phyloP scores from a whole-genome alignment of 2,113 vertebrate genomes.

The Notothenia coriiceps region DNA sequence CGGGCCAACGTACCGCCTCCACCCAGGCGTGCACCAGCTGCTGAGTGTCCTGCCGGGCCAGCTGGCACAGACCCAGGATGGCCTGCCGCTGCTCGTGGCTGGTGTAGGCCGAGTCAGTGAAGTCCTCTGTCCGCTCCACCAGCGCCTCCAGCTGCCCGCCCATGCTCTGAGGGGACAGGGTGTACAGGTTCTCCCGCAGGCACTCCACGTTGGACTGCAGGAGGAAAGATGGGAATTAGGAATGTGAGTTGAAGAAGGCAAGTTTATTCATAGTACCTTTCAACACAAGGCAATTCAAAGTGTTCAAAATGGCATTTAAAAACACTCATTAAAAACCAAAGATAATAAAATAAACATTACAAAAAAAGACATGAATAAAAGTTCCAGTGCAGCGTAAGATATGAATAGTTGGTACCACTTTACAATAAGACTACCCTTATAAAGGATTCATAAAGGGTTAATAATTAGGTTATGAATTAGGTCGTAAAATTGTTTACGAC shows the following conservation, averaged over 20 bases:
- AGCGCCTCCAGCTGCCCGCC: constrained; percentile 88
- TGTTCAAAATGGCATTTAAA: too few relatives aligned
- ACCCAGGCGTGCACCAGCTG: constrained; percentile 92
- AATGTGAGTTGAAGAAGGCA: neutral
- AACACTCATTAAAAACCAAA: too few relatives aligned
- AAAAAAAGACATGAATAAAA: too few relatives aligned
- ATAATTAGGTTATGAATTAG: too few relatives aligned
- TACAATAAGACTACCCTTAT: too few relatives aligned
- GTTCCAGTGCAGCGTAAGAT: too few relatives aligned
- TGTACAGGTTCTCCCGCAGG: constrained; percentile 91
- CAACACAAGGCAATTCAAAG: too few relatives aligned
- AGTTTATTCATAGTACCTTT: too few relatives aligned
- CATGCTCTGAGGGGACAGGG: constrained; percentile 88
- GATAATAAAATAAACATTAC: too few relatives aligned
- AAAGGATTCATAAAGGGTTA: too few relatives aligned
- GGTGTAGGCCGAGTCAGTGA: constrained; percentile 98
- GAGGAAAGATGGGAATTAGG: neutral
- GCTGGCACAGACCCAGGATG: constrained; percentile 91
- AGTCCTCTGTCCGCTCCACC: constrained; percentile 95
- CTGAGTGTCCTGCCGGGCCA: constrained; percentile 89
- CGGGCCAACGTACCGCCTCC: constrained; percentile 88
- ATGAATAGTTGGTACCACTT: too few relatives aligned
- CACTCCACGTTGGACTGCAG: constrained; percentile 90
- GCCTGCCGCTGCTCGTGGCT: constrained; percentile 95
- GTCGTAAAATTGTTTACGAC: too few relatives aligned